phyloP scores from a whole-genome alignment of 2,113 vertebrate species.

The Orthonyx spaldingii region DNA sequence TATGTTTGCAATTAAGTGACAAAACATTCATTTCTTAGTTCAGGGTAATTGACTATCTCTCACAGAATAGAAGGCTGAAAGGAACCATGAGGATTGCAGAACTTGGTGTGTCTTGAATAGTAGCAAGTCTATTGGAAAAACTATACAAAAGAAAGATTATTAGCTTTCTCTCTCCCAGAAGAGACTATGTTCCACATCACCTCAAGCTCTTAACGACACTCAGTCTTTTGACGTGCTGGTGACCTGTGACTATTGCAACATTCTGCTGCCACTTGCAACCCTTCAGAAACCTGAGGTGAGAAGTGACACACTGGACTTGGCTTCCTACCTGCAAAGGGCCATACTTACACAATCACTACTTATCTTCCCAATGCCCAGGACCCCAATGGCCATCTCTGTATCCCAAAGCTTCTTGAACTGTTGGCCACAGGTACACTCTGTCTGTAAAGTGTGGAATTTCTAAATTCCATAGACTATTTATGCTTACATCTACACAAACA shows the following conservation, averaged over 20 bases:
- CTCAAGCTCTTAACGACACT: neutral
- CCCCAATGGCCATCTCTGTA: neutral
- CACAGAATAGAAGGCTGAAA: neutral
- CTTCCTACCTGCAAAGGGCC: neutral
- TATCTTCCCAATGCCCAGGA: neutral
- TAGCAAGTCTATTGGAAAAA: neutral
- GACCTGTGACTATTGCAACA: slow-evolving; percentile 31
- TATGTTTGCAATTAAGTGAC: neutral
- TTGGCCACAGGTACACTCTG: neutral
- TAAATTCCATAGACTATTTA: neutral
- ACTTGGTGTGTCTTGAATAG: neutral
- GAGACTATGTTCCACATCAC: neutral
- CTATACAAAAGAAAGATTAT: neutral
- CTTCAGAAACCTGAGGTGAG: slow-evolving; percentile 50
- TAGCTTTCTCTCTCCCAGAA: neutral
- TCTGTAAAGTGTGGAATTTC: neutral
- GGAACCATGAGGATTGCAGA: neutral
- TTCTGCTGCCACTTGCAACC: slow-evolving; percentile 49
- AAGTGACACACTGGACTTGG: neutral
- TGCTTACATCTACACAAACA: neutral
- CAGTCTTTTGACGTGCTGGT: neutral
- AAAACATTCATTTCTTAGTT: neutral
- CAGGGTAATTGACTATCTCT: neutral
- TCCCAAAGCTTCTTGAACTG: neutral
- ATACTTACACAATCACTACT: neutral